A percentile compares a stretch with the other conserved stretches of the same genome.
Conservation (phyloP, 2,113 vertebrate genomes). For the Daphoenositta chrysoptera region DNA sequence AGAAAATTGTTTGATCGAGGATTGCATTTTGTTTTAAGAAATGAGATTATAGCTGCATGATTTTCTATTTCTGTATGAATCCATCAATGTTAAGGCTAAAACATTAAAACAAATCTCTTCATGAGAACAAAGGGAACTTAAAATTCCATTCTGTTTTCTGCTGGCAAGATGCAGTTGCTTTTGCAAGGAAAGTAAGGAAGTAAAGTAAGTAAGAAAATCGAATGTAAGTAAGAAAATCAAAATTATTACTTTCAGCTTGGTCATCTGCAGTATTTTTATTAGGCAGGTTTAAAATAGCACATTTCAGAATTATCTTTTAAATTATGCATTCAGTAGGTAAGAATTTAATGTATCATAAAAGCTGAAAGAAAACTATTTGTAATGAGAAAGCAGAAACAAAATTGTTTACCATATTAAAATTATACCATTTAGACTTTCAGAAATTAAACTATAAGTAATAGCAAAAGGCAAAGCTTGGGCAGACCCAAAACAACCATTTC, state of each 20-base stretch:
- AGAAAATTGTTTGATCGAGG: constrained; percentile 44
- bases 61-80: neutral
- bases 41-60: neutral
- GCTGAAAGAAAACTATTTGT: neutral
- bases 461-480: neutral
- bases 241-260: neutral
- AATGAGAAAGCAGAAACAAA: neutral
- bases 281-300: neutral
- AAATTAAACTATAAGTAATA: neutral
- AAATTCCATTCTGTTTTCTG: neutral
- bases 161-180: neutral
- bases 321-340: neutral
- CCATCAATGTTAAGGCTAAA: neutral
- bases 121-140: neutral
- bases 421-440: neutral
- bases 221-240: neutral
- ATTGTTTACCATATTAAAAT: constrained; percentile 17
- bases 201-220: neutral
- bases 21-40: constrained; percentile 42
- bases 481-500: neutral
- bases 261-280: neutral
- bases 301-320: neutral
- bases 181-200: neutral
- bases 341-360: neutral
- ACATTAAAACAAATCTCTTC: neutral